Percentiles rank a stretch among this genome's conserved stretches.
Conservation (phyloP, 2,888 invertebrate genomes). For the Pecten maximus region DNA sequence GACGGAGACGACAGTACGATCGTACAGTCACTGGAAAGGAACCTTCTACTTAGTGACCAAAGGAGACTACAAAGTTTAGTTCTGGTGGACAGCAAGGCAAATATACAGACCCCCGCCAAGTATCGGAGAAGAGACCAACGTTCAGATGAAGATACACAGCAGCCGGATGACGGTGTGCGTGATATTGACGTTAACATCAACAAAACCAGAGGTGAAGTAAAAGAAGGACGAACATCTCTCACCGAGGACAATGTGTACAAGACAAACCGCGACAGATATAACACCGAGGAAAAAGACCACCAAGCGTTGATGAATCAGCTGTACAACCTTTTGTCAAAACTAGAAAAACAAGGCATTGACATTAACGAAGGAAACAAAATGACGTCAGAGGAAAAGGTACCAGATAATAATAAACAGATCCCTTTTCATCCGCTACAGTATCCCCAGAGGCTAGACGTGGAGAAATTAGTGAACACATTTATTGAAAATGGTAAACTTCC, state of each 20-base stretch:
- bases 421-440: background rate
- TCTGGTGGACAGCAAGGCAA: background rate
- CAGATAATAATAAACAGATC: background rate
- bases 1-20: background rate
- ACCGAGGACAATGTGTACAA: too few species aligned
- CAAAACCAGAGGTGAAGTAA: background rate
- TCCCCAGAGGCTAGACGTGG: background rate
- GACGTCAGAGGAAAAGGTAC: background rate
- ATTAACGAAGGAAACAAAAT: background rate
- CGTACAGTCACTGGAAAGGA: background rate
- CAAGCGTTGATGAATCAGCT: background rate
- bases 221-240: too few species aligned
- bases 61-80: background rate
- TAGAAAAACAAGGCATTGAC: constrained; percentile 13
- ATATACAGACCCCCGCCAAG: background rate
- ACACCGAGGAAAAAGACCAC: background rate
- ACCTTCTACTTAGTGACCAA: background rate
- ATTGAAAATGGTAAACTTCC: background rate
- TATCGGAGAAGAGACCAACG: background rate
- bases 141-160: background rate
- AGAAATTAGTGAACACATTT: too few species aligned
- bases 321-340: background rate
- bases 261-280: background rate
- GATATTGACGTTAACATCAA: background rate
- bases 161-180: background rate